Evolutionary conservation across 2,888 invertebrate genomes (phyloP), one percentile per base, ranked within the genome.

Genomic region (Cerastis rubricosa): DNA sequence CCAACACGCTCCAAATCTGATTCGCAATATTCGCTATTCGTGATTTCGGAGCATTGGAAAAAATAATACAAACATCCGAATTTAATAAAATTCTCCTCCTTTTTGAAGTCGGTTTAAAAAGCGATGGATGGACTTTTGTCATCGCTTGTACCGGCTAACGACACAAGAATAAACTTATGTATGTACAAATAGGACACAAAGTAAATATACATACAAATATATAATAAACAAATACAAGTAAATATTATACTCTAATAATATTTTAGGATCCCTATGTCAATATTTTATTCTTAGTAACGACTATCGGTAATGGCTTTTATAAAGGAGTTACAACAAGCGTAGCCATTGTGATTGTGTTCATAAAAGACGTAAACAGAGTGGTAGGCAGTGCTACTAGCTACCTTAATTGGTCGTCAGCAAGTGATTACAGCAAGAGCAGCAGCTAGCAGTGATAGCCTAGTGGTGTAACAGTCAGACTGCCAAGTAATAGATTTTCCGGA

Each of bases 11-110:
- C 49, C 57, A 71, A 80, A 82, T 82, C 64, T 67, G 57, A 81
- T 85, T 81, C 9, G 40, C 70, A 74, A 85, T 74, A 61, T 65
- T 43, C 66, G 49, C 29, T 59, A 47, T 70, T 84, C 57, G 67
- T 63, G 69, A 54, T 68, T 43, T 65, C 45, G 51, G 25, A n/a
- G 59, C 59, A 64, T 78, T 59, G 63, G 14, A 35, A 35, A n/a
- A 35, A 35, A 2, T 35, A 2, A 35, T 35, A 35, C 35, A 35
- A 35, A 35, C 35, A 35, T 35, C 35, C 3, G 35, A 35, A 35
- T 35, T n/a, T 35, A 3, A 35, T 35, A 35, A 35, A n/a, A n/a
- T n/a, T 3, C 35, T 2, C 35, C 35, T 35, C 35, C 3, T 35
- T 35, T 35, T 35, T 1, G 35, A 35, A 35, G 35, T 2, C 35